Conservation (phyloP, 2,797 vertebrate species). For the Okamejei kenojei region DNA sequence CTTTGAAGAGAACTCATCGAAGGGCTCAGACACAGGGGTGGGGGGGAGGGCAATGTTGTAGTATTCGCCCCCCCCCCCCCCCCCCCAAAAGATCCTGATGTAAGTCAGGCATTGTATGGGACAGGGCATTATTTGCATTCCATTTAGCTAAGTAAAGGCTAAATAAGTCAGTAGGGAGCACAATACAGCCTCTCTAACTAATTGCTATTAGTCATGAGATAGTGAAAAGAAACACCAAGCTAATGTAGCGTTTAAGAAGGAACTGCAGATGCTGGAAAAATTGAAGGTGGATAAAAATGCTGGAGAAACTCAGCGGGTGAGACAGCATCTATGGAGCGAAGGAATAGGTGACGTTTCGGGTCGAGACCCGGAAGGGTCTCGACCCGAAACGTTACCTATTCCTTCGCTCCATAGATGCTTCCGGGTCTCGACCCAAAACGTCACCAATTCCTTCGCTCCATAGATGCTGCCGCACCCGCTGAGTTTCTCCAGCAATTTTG, state of each 20-base stretch:
- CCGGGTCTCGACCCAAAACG: too few relatives aligned
- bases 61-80: neutral
- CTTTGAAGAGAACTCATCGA: neutral
- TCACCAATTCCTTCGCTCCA: too few relatives aligned
- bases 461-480: too few relatives aligned
- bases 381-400: too few relatives aligned
- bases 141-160: constrained; percentile 5
- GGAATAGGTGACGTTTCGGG: too few relatives aligned
- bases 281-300: too few relatives aligned
- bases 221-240: neutral
- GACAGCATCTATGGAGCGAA: too few relatives aligned
- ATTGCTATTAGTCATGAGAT: constrained; percentile 12
- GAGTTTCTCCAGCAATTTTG: too few relatives aligned
- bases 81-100: neutral
- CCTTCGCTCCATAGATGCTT: too few relatives aligned
- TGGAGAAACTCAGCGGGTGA: too few relatives aligned
- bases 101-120: neutral
- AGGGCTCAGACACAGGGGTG: neutral
- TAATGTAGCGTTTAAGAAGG: neutral
- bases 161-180: neutral
- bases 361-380: too few relatives aligned
- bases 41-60: neutral
- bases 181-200: neutral
- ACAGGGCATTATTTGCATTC: constrained; percentile 23
- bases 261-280: too few relatives aligned